Base-by-base conservation (phyloP, 1,140 invertebrate genomes). In the Mycetomoellerius zeteki region DNA sequence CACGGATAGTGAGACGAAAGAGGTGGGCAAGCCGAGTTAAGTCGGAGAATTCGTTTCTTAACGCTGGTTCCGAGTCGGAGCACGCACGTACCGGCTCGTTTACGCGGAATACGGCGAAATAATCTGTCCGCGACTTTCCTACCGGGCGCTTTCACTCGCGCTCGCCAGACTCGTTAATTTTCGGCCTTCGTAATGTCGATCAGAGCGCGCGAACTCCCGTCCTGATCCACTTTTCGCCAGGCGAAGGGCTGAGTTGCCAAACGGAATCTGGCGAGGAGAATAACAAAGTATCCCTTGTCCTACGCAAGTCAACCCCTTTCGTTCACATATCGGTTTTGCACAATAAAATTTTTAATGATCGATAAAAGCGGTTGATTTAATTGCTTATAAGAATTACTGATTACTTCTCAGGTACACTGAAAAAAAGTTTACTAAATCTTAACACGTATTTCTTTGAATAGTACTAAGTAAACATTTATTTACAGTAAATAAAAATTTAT, bases 21-120 rank as follows among this genome's bases (percentile, higher is more conserved):
- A 19, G 43, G 24, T 19, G 50, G 24, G 10, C 24, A 24, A 54
- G n/a, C 19, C 37, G 8, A 62, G 33, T 58, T 24, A n/a, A 60
- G 67, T 47, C 67, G 24, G 60, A 27, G 33, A 75, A 62, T 75
- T 75, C 54, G 43, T 60, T 73, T 82, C 24, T 72, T 82, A 24
- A 19, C 19, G 24, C 24, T 21, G 52, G 16, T 82, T 60, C 37
- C 67, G 33, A 82, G 67, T 73, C 87, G 87, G 73, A 84, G 88
- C 90, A 90, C 87, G 89, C 73, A 76, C 84, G 27, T 50, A 30
- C 64, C 64, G n/a, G 84, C 84, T 82, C 82, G 88, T 89, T 86
- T 87, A 87, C 73, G 86, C 72, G 78, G 81, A 81, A 80, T 86
- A 81, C 75, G 62, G 75, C 50, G 67, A 78, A 76, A 85, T 50